Percentiles rank a stretch among this genome's conserved stretches.
phyloP scores from a whole-genome alignment of 2,888 invertebrate species.

The Orthosia gothica region DNA sequence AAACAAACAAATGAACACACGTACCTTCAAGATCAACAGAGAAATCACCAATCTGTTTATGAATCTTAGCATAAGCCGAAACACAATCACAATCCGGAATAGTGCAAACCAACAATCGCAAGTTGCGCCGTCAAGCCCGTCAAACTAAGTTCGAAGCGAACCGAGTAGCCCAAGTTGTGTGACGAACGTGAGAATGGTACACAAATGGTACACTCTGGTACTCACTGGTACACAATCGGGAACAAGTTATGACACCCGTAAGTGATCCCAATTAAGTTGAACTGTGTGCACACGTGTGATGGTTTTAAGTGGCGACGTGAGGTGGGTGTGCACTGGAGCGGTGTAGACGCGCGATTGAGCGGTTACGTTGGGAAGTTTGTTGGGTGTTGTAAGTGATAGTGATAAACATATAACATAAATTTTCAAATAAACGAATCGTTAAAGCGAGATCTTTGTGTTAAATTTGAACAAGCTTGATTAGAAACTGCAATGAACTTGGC shows the following conservation, averaged over 20 bases:
- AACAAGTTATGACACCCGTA: slow-evolving; percentile 64
- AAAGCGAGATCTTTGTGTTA: no score
- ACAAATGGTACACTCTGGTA: slow-evolving; percentile 46
- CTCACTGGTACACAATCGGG: slow-evolving; percentile 46
- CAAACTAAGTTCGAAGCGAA: slow-evolving; percentile 49
- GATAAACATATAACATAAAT: no score
- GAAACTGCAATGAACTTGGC: background rate
- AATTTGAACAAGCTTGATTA: background rate
- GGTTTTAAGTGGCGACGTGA: slow-evolving; percentile 58
- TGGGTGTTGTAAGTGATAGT: background rate
- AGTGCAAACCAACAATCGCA: slow-evolving; percentile 34
- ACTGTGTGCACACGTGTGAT: slow-evolving; percentile 52
- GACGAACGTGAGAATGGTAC: slow-evolving; percentile 61
- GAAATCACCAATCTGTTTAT: slow-evolving; percentile 43
- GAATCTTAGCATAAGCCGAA: slow-evolving; percentile 50
- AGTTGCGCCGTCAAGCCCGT: slow-evolving; percentile 33
- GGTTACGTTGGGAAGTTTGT: background rate
- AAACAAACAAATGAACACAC: slow-evolving; percentile 10
- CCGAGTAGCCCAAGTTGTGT: slow-evolving; percentile 33
- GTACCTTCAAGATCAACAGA: slow-evolving; percentile 16
- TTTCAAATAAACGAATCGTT: no score
- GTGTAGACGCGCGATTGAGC: slow-evolving; percentile 22
- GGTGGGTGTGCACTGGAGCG: slow-evolving; percentile 40
- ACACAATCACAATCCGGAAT: slow-evolving; percentile 45
- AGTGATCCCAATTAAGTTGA: slow-evolving; percentile 61